A percentile compares a stretch with the other conserved stretches of the same genome.
Conservation (phyloP, 2,888 invertebrate species). For the Pocota personata region DNA sequence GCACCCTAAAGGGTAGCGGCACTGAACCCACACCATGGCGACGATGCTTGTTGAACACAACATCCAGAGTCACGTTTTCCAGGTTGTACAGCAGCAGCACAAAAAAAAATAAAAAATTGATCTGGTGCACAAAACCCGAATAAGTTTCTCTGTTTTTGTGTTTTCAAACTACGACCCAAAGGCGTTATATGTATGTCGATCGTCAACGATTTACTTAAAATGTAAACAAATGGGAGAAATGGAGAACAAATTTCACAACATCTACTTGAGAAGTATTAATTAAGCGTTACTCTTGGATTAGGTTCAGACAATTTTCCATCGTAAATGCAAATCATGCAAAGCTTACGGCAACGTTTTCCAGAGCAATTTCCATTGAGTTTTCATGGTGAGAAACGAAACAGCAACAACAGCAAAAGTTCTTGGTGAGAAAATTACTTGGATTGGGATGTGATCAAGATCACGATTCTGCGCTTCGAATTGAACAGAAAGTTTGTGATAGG, state of each 20-base stretch:
- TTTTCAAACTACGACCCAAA: slow-evolving; percentile 43
- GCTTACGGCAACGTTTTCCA: slow-evolving; percentile 30
- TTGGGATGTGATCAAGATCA: slow-evolving; percentile 58
- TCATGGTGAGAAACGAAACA: background rate
- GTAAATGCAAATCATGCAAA: slow-evolving; percentile 55
- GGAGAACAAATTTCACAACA: slow-evolving; percentile 44
- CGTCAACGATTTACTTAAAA: slow-evolving; percentile 65
- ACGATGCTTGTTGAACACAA: slow-evolving; percentile 54
- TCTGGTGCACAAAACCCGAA: background rate
- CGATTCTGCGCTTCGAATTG: slow-evolving; percentile 39
- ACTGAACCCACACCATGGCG: slow-evolving; percentile 9
- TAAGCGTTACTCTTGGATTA: slow-evolving; percentile 27
- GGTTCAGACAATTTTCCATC: slow-evolving; percentile 1
- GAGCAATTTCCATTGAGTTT: slow-evolving; percentile 12
- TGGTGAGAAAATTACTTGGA: slow-evolving; percentile 46
- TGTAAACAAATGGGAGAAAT: slow-evolving; percentile 66
- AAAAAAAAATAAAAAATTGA: too few relatives aligned
- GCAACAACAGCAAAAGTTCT: slow-evolving; percentile 56
- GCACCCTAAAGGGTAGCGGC: slow-evolving; percentile 42
- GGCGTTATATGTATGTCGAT: slow-evolving; percentile 61
- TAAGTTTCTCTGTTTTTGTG: slow-evolving; percentile 32
- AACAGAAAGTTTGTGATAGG: background rate
- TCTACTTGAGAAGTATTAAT: slow-evolving; percentile 44
- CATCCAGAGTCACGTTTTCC: slow-evolving; percentile 64
- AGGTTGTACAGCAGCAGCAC: slow-evolving; percentile 32